Evolutionary conservation across 2,888 invertebrate species (phyloP).

Genomic region (Anaspis maculata): DNA sequence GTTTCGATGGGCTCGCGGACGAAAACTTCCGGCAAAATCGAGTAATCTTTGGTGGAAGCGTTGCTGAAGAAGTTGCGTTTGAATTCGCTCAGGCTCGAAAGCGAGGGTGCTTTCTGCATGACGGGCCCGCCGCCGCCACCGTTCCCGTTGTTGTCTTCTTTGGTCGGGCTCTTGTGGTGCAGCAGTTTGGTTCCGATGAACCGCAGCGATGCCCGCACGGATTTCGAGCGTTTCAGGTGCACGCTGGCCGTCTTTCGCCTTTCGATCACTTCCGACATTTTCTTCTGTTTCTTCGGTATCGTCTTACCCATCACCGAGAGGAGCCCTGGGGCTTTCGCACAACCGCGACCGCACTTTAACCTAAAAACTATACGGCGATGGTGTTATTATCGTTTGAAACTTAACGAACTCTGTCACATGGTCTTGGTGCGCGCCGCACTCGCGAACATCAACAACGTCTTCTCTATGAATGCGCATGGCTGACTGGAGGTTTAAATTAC

Average conservation of each 20-base stretch:
- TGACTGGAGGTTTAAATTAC: no score
- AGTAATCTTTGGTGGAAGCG: slow-evolving; percentile 3
- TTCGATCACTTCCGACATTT: slow-evolving; percentile 37
- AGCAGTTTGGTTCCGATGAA: slow-evolving; percentile 55
- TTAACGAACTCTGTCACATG: no score
- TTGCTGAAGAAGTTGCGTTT: slow-evolving; percentile 13
- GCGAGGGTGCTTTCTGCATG: slow-evolving; percentile 29
- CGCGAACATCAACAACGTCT: no score
- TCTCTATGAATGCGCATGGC: no score
- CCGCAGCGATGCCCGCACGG: slow-evolving; percentile 62
- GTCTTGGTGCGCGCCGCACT: no score
- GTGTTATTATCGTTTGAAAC: no score
- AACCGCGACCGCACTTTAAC: no score
- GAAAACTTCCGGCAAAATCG: slow-evolving; percentile 5
- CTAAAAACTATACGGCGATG: no score
- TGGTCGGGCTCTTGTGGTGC: slow-evolving; percentile 16
- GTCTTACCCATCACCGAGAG: slow-evolving; percentile 35
- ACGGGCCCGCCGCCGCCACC: slow-evolving; percentile 15
- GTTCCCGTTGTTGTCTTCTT: not conserved
- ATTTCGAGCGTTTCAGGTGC: slow-evolving; percentile 54
- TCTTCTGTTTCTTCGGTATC: slow-evolving; percentile 17
- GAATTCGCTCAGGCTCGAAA: slow-evolving; percentile 26
- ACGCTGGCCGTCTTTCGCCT: slow-evolving; percentile 26
- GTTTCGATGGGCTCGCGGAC: slow-evolving; percentile 25
- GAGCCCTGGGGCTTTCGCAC: no score